Evolutionary conservation across 2,797 vertebrate genomes (phyloP), one percentile per base, ranked within the genome.

Genomic region (Acomys russatus): DNA sequence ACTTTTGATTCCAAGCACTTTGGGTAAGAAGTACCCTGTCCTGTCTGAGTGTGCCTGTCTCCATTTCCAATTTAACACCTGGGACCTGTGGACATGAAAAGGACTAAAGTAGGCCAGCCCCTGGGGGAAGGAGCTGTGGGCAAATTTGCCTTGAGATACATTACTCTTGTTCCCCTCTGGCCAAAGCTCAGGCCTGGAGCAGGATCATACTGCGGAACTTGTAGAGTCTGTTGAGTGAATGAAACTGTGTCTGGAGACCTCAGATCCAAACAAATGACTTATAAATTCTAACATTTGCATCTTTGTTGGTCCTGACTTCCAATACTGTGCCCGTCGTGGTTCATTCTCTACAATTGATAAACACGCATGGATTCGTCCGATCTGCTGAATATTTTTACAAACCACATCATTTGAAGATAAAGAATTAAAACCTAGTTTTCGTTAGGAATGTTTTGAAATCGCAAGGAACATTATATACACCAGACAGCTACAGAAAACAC

Each of bases 261-360:
- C 83, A 79, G 28, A 82, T 88, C 54, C 84, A 88, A 85, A 25
- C 84, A 88, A 85, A 25, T 25, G 66, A 87, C 83, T 94, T 92
- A 54, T 71, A 89, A 71, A 77, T 88, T 66, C 49, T 66, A 11
- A 22, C 28, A 30, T 17, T 56, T 25, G n/a, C 7, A 28, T 28
- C 49, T n/a, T 64, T 83, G 85, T 66, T 18, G 30, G 91, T 59
- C n/a, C 79, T 51, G 22, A 51, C 38, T 76, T 61, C 33, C 68
- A 86, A 9, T 68, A 38, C 11, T 88, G n/a, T 70, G 51, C 63
- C 73, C 33, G 82, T 64, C n/a, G 71, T 82, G 88, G 14, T 76
- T 54, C 84, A 63, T 35, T 71, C 35, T 76, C 63, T 11, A 11
- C 82, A 79, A n/a, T 2, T 71, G 63, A 59, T 61, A 20, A 74